Base-by-base conservation (phyloP, 2,888 invertebrate species). In the Ormyrus thymus region DNA sequence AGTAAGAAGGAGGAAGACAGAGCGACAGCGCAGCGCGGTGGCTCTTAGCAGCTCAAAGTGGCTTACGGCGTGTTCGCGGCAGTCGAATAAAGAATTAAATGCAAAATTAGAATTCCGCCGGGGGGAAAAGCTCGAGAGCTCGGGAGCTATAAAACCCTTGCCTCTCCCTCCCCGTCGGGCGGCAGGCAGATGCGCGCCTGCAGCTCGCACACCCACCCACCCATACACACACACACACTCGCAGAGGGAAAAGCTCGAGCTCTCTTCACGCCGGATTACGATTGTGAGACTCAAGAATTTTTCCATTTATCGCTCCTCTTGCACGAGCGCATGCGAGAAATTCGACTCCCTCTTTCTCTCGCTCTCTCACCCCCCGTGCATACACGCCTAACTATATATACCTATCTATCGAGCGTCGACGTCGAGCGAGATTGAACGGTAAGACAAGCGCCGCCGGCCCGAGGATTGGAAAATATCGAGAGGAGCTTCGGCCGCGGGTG, bases 281-380 rank as follows among this genome's bases (percentile, higher is more conserved):
- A 86, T 84, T 87, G 86, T 85, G 84, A 69, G 76, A 87, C 86
- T 86, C 85, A 86, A 88, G 89, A 89, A 89, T 89, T 89, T 88
- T 88, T 87, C 88, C 88, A 89, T 88, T 89, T 89, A 89, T 88
- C 88, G 87, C 85, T 84, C 82, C 84, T 87, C 86, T 85, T 87
- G 88, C 88, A 86, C 87, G 87, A 88, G 83, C 86, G 88, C 87
- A 84, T 86, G 85, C 86, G 84, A 86, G 86, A 88, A 87, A 84
- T 87, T 85, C 86, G 84, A 85, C 29, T 55, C 51, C 5, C 48
- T 68, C 71, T 48, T 13, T n/a, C 59, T 56, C 43, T n/a, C 43
- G 50, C 56, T 58, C 43, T 61, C 62, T 55, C 11, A n/a, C 51
- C 46, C 51, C 66, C 29, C 56, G 6, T 46, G 15, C 10, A 15